A percentile compares a stretch with the other conserved stretches of the same genome.
phyloP scores from a whole-genome alignment of 2,113 vertebrate genomes.

The Hassar affinis region DNA sequence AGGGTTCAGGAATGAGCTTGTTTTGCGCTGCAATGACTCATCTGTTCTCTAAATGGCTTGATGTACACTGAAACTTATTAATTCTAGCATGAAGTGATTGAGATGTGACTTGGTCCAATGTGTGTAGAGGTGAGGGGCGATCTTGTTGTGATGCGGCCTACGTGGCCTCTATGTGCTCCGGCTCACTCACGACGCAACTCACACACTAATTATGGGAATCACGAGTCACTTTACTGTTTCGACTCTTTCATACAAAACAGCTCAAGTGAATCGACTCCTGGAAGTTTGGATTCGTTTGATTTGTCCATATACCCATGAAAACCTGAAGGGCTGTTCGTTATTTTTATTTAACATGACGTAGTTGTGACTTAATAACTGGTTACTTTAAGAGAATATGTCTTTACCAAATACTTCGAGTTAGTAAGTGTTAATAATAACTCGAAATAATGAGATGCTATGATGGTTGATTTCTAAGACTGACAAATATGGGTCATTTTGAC shows the following conservation, averaged over 20 bases:
- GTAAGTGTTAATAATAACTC: not conserved
- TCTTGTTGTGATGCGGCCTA: not conserved
- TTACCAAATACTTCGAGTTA: not conserved
- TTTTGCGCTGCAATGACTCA: not conserved
- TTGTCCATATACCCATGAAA: not conserved
- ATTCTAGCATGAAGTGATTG: not conserved
- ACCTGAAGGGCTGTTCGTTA: not conserved
- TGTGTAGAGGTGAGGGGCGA: not conserved
- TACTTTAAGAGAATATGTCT: not conserved
- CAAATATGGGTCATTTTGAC: not conserved
- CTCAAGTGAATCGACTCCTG: not conserved
- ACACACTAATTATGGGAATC: not conserved
- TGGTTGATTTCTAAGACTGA: not conserved
- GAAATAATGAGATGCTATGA: not conserved
- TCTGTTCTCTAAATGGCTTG: not conserved
- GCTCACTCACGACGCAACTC: not conserved
- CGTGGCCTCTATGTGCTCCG: not conserved
- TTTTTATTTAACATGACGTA: not conserved
- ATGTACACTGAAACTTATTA: not conserved
- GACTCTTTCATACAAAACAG: not conserved
- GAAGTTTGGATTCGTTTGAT: not conserved
- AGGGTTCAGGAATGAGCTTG: not conserved
- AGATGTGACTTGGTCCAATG: not conserved
- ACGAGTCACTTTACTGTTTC: not conserved
- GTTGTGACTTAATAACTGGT: not conserved